Percentiles rank a stretch among this genome's conserved stretches.
phyloP scores from a whole-genome alignment of 2,888 invertebrate species.

The Phoronis australis region DNA sequence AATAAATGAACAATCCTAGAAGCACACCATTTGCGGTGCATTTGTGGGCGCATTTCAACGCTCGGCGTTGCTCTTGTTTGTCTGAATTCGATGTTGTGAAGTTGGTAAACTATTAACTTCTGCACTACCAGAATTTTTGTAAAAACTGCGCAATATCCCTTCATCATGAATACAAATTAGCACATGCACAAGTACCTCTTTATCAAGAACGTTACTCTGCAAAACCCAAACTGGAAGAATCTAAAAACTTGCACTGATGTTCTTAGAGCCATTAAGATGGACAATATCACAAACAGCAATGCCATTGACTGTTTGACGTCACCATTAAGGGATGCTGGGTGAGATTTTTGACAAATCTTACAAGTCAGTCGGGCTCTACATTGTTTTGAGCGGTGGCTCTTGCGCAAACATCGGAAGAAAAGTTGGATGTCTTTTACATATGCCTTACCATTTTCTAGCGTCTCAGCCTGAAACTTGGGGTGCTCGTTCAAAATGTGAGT shows the following conservation, averaged over 20 bases:
- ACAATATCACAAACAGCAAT: background rate
- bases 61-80: too few relatives aligned
- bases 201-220: conserved; percentile 9
- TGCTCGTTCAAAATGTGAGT: conserved; percentile 11
- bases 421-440: conserved; percentile 13
- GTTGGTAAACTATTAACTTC: too few relatives aligned
- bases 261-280: conserved; percentile 2
- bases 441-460: conserved; percentile 9
- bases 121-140: too few relatives aligned
- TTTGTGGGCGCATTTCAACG: too few relatives aligned
- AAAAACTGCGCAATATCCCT: too few relatives aligned
- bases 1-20: too few relatives aligned
- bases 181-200: conserved; percentile 19
- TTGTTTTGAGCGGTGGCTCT: conserved; percentile 16
- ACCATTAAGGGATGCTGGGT: conserved; percentile 18
- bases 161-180: too few relatives aligned
- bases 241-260: conserved; percentile 7
- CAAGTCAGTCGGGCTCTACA: conserved; percentile 15
- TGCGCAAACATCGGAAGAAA: conserved; percentile 20
- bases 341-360: conserved; percentile 11
- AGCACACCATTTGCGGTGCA: too few relatives aligned
- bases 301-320: background rate
- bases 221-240: conserved; percentile 20
- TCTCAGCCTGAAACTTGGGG: conserved; percentile 6
- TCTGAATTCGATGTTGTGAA: too few relatives aligned